Evolutionary conservation across 2,888 invertebrate species (phyloP).

Genomic region (Lepidochrysops patricia): DNA sequence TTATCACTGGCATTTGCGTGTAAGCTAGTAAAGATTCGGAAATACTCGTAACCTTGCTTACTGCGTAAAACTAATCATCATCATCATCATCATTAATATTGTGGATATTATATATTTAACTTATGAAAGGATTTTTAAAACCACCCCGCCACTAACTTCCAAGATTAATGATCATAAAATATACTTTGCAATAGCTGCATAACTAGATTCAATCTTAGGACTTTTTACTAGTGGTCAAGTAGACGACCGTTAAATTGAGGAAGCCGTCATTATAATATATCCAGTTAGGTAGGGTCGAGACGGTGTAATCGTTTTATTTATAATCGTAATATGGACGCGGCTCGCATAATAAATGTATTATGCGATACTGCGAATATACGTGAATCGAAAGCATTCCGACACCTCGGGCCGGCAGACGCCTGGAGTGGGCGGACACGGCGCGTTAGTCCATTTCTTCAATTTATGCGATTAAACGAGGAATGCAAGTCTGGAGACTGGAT

Average conservation of each 20-base stretch:
- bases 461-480: constrained; percentile 29
- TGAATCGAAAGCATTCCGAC: constrained; percentile 27
- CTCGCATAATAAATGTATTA: background rate
- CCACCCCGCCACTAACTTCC: no score
- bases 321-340: background rate
- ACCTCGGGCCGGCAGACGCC: constrained; percentile 31
- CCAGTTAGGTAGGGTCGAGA: background rate
- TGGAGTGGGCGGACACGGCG: constrained; percentile 43
- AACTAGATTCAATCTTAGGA: background rate
- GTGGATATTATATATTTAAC: no score
- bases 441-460: constrained; percentile 50
- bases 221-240: background rate
- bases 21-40: no score
- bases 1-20: no score
- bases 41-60: no score
- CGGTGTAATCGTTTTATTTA: constrained; percentile 6
- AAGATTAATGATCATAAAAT: background rate
- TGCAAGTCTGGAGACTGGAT: constrained; percentile 6
- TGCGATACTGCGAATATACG: background rate
- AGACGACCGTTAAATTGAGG: background rate
- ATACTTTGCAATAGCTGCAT: background rate
- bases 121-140: no score
- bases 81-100: no score
- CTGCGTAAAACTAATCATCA: no score
- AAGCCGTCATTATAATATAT: background rate